Evolutionary conservation across 2,113 vertebrate genomes (phyloP).

Genomic region (Cyanocitta stelleri): DNA sequence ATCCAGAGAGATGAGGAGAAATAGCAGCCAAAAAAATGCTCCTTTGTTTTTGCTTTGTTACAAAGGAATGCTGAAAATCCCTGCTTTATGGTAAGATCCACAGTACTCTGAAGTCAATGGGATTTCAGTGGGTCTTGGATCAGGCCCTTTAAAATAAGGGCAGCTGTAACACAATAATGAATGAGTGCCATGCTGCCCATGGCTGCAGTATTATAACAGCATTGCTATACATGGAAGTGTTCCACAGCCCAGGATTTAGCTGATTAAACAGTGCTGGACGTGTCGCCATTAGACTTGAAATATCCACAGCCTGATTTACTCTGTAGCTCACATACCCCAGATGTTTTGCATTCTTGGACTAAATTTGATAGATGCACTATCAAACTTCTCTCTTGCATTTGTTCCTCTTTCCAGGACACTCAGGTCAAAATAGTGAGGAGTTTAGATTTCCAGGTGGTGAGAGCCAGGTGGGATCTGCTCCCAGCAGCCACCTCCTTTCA

Average conservation of each 20-base stretch:
- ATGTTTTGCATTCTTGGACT: slow-evolving; percentile 53
- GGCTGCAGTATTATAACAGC: neutral
- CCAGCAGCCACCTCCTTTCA: neutral
- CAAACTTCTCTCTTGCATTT: neutral
- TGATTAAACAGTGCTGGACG: slow-evolving; percentile 43
- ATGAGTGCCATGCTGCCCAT: neutral
- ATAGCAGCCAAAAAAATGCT: neutral
- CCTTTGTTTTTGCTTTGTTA: neutral
- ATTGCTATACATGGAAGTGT: slow-evolving; percentile 63
- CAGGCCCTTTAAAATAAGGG: neutral
- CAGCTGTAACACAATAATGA: neutral
- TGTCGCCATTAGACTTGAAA: slow-evolving; percentile 22
- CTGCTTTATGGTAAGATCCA: neutral
- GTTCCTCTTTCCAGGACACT: neutral
- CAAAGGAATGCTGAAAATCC: slow-evolving; percentile 27
- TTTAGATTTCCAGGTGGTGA: neutral
- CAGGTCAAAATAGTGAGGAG: neutral
- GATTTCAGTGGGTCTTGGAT: neutral
- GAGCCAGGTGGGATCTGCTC: neutral
- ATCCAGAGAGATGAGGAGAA: slow-evolving; percentile 35
- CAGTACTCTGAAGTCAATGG: neutral
- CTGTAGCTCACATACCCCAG: slow-evolving; percentile 12
- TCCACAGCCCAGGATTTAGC: slow-evolving; percentile 49
- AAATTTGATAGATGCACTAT: slow-evolving; percentile 1
- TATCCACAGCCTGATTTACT: slow-evolving; percentile 15